A percentile compares a stretch with the other conserved stretches of the same genome.
These are phyloP conservation scores for Eumacrocentrus americanus DNA, from an alignment of 2,888 invertebrate species.

Conservation along the genomic window DNA sequence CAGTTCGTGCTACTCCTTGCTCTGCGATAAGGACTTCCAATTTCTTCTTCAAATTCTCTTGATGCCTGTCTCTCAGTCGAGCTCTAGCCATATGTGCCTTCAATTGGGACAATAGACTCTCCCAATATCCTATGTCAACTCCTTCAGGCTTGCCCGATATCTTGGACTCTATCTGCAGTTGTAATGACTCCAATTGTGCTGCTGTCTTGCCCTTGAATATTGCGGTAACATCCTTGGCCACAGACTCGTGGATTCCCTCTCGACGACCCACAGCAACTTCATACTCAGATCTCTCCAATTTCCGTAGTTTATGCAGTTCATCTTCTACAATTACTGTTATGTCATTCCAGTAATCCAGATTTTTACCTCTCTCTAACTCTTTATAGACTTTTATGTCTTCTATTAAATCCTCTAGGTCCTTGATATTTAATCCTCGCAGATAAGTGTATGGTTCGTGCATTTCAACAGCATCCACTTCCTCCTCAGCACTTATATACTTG, in stretches of 20 bases:
- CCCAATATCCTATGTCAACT: constrained; percentile 98
- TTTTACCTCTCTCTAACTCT: constrained; percentile 86
- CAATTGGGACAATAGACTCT: constrained; percentile 91
- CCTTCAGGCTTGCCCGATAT: constrained; percentile 85
- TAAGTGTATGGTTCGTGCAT: constrained; percentile 98
- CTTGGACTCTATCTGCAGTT: constrained; percentile 84
- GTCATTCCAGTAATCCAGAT: constrained; percentile 94
- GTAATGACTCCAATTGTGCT: constrained; percentile 81
- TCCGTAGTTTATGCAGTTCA: constrained; percentile 85
- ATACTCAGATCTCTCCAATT: constrained; percentile 71
- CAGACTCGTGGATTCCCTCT: constrained; percentile 89
- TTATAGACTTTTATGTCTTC: constrained; percentile 97
- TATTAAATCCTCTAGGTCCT: constrained; percentile 93
- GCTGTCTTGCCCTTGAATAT: constrained; percentile 95
- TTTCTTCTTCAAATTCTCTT: constrained; percentile 86
- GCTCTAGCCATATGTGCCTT: constrained; percentile 96
- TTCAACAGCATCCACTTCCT: constrained; percentile 89
- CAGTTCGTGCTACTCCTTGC: constrained; percentile 68
- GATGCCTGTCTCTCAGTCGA: constrained; percentile 89
- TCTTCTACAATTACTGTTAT: constrained; percentile 94
- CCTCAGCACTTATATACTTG: constrained; percentile 92
- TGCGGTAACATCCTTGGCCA: constrained; percentile 84
- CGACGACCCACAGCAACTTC: constrained; percentile 68
- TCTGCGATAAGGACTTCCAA: constrained; percentile 88
- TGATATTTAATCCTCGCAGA: constrained; percentile 85